A percentile compares a stretch with the other conserved stretches of the same genome.
Evolutionary conservation across 2,113 vertebrate genomes (phyloP).

Genomic region (Phaetusa simplex): DNA sequence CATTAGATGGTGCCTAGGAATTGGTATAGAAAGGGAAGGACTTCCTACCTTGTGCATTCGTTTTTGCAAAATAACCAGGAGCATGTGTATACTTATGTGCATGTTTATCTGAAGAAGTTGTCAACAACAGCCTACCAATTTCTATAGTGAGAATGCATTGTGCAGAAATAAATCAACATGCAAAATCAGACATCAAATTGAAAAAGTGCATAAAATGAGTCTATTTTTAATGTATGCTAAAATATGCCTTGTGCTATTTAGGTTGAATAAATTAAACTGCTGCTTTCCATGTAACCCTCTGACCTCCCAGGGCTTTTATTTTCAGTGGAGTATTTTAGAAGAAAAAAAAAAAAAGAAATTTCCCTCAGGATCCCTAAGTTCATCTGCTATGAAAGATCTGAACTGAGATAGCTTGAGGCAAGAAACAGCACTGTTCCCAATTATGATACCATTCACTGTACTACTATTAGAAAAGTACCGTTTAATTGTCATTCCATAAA

Average conservation of each 20-base stretch:
- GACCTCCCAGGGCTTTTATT: background rate
- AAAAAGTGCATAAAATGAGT: background rate
- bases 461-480: background rate
- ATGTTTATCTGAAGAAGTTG: background rate
- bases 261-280: background rate
- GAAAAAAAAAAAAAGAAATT: background rate
- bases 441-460: background rate
- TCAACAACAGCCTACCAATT: background rate
- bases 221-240: slow-evolving; percentile 5
- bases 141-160: background rate
- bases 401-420: slow-evolving; percentile 14
- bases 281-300: background rate
- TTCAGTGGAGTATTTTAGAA: background rate
- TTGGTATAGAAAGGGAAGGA: background rate
- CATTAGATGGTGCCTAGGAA: background rate
- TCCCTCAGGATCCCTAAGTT: background rate
- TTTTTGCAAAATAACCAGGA: background rate
- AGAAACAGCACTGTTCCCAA: background rate
- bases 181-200: background rate
- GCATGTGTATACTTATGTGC: background rate
- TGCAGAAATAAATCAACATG: background rate
- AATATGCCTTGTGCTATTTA: background rate
- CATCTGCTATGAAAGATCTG: background rate
- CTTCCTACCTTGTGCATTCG: background rate
- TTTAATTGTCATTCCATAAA: background rate